Percentiles rank a stretch among this genome's conserved stretches.
Conservation (phyloP, 2,888 invertebrate species). For the Caenorhabditis zanzibari region DNA sequence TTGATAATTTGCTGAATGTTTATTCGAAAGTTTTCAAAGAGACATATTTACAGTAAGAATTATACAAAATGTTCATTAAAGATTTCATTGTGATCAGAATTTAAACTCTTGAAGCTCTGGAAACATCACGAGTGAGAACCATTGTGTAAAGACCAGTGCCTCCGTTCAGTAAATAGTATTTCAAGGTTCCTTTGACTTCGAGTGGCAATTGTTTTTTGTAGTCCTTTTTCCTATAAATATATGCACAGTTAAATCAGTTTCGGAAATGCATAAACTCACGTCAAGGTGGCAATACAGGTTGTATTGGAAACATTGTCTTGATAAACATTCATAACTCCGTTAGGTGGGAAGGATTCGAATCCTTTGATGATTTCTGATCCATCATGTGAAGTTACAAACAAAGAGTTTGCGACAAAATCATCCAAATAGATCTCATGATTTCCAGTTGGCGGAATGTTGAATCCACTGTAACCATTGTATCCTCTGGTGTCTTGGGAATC, state of each 20-base stretch:
- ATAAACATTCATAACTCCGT: conserved; percentile 13
- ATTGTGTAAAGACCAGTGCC: conserved; percentile 17
- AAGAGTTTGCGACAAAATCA: neutral
- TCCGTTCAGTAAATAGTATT: conserved; percentile 29
- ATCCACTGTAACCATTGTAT: conserved; percentile 1
- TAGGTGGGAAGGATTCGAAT: conserved; percentile 7
- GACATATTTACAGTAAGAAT: too few species aligned
- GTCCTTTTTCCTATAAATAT: conserved; percentile 12
- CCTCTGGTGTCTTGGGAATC: neutral
- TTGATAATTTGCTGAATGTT: too few species aligned
- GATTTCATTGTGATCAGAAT: neutral
- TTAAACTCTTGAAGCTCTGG: conserved; percentile 42
- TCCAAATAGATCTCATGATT: conserved; percentile 4
- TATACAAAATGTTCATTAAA: conserved; percentile 1
- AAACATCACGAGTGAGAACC: conserved; percentile 32
- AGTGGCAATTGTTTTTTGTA: conserved; percentile 32
- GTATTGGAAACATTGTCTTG: conserved; percentile 19
- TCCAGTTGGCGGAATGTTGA: conserved; percentile 35
- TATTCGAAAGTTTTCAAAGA: too few species aligned
- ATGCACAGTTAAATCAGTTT: neutral
- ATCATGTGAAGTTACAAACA: conserved; percentile 17
- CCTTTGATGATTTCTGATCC: conserved; percentile 23
- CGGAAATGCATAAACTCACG: neutral
- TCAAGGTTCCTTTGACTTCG: conserved; percentile 34
- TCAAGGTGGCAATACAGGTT: conserved; percentile 16